phyloP scores from a whole-genome alignment of 2,113 vertebrate species.

The Todiramphus saurophagus region DNA sequence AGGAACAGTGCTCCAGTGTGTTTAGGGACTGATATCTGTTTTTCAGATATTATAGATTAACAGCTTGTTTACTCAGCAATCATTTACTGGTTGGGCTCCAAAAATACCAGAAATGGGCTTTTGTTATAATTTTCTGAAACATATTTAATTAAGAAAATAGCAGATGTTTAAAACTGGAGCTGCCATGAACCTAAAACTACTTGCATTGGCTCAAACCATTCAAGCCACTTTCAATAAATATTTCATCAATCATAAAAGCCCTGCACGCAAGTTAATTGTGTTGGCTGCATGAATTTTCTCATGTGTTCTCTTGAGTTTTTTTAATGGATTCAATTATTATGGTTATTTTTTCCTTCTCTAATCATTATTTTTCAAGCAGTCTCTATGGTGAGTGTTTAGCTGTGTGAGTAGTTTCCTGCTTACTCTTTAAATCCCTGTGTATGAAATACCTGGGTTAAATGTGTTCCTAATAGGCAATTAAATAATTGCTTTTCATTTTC shows the following conservation, averaged over 20 bases:
- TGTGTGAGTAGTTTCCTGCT: neutral
- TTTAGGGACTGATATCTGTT: neutral
- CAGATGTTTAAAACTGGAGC: conserved; percentile 20
- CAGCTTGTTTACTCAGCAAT: conserved; percentile 30
- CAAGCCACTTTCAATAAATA: neutral
- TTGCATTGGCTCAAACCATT: neutral
- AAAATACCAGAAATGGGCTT: neutral
- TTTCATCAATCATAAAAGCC: conserved; percentile 30
- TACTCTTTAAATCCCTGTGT: neutral
- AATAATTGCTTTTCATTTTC: neutral
- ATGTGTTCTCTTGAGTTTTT: neutral
- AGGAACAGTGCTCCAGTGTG: neutral
- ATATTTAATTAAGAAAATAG: conserved; percentile 36
- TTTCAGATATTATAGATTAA: neutral
- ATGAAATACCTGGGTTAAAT: neutral
- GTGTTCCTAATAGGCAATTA: neutral
- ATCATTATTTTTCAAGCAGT: neutral
- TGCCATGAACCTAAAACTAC: neutral
- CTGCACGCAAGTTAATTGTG: neutral
- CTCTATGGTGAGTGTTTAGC: neutral
- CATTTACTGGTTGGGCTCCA: neutral
- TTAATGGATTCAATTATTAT: neutral
- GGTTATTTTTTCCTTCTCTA: neutral
- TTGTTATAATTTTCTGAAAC: neutral
- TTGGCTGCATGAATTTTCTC: neutral